Conservation (phyloP, 2,888 invertebrate genomes). For the Philopedon plagiatum region DNA sequence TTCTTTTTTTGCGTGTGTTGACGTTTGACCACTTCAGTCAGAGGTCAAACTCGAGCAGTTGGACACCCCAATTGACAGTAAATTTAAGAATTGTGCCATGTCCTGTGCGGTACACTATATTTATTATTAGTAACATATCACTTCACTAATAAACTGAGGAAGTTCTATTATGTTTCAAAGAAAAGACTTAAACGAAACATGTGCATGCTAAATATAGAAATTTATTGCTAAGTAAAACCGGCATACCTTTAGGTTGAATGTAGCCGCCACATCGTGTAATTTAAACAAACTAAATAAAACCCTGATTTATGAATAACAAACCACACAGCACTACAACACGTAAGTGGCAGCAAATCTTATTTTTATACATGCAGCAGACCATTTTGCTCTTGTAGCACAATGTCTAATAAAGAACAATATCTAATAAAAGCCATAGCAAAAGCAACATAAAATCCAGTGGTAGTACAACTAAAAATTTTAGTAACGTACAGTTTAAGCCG, state of each 20-base stretch:
- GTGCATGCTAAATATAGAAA: constrained; percentile 41
- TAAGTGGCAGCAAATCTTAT: constrained; percentile 3
- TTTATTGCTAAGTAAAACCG: constrained; percentile 27
- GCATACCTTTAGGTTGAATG: constrained; percentile 35
- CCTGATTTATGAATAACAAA: constrained; percentile 9
- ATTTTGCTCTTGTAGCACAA: constrained; percentile 10
- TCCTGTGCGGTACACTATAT: too few relatives aligned
- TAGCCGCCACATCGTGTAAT: background rate
- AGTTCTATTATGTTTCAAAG: constrained; percentile 29
- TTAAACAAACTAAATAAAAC: constrained; percentile 8
- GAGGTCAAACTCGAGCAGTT: too few relatives aligned
- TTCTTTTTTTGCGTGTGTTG: too few relatives aligned
- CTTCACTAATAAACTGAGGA: constrained; percentile 27
- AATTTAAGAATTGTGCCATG: too few relatives aligned
- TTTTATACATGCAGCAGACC: constrained; percentile 8
- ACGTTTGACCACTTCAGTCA: too few relatives aligned
- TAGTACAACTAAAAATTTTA: background rate
- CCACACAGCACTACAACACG: constrained; percentile 1
- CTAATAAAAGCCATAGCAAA: constrained; percentile 7
- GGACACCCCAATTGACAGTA: too few relatives aligned
- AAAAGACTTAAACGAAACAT: constrained; percentile 36
- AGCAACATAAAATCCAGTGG: constrained; percentile 1
- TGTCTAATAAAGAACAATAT: constrained; percentile 11
- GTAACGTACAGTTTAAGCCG: background rate
- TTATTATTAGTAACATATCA: background rate